phyloP scores from a whole-genome alignment of 2,797 vertebrate species.

The Hydrophis major region DNA sequence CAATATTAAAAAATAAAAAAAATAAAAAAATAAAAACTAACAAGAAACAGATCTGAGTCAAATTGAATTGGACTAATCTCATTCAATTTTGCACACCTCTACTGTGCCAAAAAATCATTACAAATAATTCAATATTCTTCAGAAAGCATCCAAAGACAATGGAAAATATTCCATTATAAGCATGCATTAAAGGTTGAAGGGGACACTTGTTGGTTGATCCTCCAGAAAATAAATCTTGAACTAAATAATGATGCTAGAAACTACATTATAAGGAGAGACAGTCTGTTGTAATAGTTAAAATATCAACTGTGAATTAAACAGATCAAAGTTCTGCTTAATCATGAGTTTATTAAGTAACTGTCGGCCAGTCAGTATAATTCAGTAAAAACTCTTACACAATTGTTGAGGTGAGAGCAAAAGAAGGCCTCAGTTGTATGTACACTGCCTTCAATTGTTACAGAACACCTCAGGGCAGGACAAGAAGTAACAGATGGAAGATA shows the following conservation, averaged over 20 bases:
- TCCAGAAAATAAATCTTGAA: neutral
- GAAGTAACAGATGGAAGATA: neutral
- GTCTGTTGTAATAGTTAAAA: neutral
- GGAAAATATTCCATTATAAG: neutral
- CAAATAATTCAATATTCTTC: neutral
- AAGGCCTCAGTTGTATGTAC: neutral
- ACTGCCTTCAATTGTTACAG: neutral
- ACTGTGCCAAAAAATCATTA: neutral
- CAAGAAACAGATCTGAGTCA: neutral
- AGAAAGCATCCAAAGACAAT: neutral
- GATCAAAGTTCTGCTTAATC: neutral
- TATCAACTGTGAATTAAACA: neutral
- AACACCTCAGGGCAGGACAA: neutral
- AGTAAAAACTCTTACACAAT: neutral
- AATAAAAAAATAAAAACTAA: neutral
- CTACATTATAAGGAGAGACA: neutral
- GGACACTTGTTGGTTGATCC: neutral
- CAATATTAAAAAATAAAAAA: neutral
- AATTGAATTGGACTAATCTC: neutral
- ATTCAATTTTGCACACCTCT: neutral
- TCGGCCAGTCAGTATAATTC: neutral
- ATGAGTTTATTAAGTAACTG: neutral
- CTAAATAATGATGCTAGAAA: neutral
- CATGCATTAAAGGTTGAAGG: neutral
- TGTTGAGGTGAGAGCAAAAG: neutral